Conservation (phyloP, 2,113 vertebrate species). For the crab-eating macaque (Macaca fascicularis) region DNA sequence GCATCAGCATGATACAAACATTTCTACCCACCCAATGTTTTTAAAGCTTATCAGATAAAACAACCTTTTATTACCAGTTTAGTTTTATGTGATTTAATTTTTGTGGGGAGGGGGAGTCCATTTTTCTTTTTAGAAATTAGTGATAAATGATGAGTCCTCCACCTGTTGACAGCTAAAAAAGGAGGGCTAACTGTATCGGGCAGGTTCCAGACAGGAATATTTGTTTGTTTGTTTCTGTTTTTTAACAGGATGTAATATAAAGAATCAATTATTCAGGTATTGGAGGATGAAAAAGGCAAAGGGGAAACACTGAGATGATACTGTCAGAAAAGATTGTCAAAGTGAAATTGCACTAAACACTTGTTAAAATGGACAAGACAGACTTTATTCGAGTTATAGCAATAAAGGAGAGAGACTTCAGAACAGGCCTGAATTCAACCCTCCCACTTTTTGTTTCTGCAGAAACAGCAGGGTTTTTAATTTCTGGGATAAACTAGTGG, state of each 20-base stretch:
- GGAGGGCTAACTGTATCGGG: rapidly evolving
- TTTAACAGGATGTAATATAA: neutral
- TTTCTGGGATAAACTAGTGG: neutral
- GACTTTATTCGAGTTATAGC: neutral
- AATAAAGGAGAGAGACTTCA: neutral
- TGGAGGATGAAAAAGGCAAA: neutral
- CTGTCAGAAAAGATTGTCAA: neutral
- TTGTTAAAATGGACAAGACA: neutral
- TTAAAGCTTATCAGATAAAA: neutral
- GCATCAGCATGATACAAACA: neutral
- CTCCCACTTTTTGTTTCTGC: too few species aligned
- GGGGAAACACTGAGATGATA: neutral
- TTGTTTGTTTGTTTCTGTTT: neutral
- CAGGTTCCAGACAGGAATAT: neutral
- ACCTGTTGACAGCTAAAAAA: neutral
- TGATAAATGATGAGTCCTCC: neutral
- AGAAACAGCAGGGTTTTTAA: neutral
- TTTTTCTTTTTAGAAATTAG: neutral
- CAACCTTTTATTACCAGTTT: neutral
- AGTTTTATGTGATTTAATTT: neutral
- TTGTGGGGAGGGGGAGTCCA: rapidly evolving
- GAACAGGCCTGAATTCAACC: too few species aligned
- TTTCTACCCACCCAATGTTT: neutral
- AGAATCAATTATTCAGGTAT: neutral
- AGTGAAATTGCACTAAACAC: too few species aligned